A percentile compares a stretch with the other conserved stretches of the same genome.
Conservation (phyloP, 2,113 vertebrate species). For the Lycaon pictus region DNA sequence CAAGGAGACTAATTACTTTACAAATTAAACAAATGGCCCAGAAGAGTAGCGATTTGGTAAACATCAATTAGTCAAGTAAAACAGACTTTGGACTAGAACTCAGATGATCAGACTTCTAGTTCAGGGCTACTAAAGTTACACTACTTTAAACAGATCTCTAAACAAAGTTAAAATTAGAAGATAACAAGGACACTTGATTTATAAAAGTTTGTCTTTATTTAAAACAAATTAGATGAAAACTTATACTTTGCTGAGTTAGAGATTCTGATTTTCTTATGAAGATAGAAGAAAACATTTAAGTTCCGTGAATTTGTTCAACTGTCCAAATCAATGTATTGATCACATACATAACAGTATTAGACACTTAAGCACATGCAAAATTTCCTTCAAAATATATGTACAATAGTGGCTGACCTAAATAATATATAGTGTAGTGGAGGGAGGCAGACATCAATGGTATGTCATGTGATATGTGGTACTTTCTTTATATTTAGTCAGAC, state of each 20-base stretch:
- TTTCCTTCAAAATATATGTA: conserved; percentile 46
- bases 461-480: neutral
- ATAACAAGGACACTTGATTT: conserved; percentile 27
- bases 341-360: neutral
- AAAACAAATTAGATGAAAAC: conserved; percentile 28
- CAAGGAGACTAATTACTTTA: conserved; percentile 18
- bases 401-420: neutral
- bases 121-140: conserved; percentile 40
- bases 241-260: conserved; percentile 10
- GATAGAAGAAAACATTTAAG: neutral
- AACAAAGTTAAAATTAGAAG: conserved; percentile 51
- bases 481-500: conserved; percentile 24
- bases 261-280: conserved; percentile 43
- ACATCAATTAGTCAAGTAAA: conserved; percentile 5
- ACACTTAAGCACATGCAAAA: neutral
- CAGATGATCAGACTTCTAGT: neutral
- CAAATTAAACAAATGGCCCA: conserved; percentile 5
- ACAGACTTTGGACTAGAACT: neutral
- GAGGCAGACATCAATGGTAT: neutral
- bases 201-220: conserved; percentile 49
- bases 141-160: neutral
- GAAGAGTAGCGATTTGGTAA: conserved; percentile 9
- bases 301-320: neutral
- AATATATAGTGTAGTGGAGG: neutral
- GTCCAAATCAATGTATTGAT: neutral